Percentiles rank a stretch among this genome's conserved stretches.
These are phyloP conservation scores for Bambusicola thoracicus DNA, from an alignment of 2,113 vertebrate genomes.

Conservation along the genomic window DNA sequence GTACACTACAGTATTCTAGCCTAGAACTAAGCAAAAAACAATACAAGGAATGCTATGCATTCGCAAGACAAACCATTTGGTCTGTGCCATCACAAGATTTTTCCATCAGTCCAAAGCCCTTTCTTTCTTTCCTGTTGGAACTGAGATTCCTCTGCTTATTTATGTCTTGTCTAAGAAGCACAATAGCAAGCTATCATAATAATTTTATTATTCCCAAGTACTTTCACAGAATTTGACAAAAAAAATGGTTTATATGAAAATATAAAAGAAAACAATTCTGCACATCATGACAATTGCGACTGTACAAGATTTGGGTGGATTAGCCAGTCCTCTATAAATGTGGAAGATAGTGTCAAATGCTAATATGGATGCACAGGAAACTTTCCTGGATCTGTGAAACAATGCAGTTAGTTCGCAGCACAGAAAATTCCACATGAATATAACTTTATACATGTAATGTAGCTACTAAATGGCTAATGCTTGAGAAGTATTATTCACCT, in stretches of 20 bases:
- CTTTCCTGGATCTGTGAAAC: neutral
- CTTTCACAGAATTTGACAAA: neutral
- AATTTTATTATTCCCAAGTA: neutral
- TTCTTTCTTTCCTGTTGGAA: neutral
- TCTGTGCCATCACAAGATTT: neutral
- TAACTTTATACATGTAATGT: neutral
- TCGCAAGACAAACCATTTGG: neutral
- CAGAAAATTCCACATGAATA: neutral
- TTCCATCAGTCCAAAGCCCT: neutral
- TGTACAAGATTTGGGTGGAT: neutral
- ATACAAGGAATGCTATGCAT: neutral
- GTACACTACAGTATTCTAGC: neutral
- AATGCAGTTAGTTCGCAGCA: fast-evolving
- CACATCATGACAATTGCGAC: neutral
- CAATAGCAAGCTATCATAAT: neutral
- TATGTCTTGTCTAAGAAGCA: neutral
- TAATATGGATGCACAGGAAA: neutral
- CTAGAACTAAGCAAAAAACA: neutral
- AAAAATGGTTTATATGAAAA: neutral
- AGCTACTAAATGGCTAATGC: neutral
- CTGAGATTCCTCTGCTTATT: neutral
- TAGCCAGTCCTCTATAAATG: neutral
- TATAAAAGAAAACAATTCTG: neutral
- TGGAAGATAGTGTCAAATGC: fast-evolving
- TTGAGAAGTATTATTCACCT: neutral